phyloP scores from a whole-genome alignment of 1,140 invertebrate genomes.

The Atta texana region DNA sequence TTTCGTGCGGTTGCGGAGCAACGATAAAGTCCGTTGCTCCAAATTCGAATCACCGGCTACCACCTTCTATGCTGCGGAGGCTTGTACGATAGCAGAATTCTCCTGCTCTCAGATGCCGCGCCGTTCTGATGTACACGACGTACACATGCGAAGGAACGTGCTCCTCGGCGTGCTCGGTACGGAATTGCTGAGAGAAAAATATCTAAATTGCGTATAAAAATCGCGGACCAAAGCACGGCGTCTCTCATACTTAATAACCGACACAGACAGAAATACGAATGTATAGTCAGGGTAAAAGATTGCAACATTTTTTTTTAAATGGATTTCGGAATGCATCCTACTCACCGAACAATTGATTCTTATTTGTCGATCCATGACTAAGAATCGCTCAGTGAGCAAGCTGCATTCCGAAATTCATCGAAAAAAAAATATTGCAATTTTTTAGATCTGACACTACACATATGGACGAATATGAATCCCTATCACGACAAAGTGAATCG shows the following conservation, averaged over 20 bases:
- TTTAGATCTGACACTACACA: no score
- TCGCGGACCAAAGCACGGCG: not conserved
- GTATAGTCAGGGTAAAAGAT: no score
- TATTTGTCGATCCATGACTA: no score
- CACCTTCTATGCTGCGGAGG: slow-evolving; percentile 9
- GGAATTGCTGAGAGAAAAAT: slow-evolving; percentile 14
- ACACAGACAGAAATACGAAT: not conserved
- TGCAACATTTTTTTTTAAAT: no score
- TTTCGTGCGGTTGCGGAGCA: slow-evolving; percentile 20
- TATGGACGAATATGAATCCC: not conserved
- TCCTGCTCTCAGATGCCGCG: not conserved
- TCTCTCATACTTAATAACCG: not conserved
- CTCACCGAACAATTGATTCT: no score
- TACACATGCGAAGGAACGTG: slow-evolving; percentile 34
- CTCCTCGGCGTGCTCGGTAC: not conserved
- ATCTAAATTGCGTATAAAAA: slow-evolving; percentile 9
- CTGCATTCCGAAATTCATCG: no score
- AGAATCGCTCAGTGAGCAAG: no score
- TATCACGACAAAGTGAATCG: slow-evolving; percentile 14
- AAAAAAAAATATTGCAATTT: no score
- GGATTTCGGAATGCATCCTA: no score
- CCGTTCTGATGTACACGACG: slow-evolving; percentile 25
- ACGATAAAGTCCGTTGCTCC: slow-evolving; percentile 57
- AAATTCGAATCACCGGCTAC: slow-evolving; percentile 55
- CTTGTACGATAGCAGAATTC: slow-evolving; percentile 19